phyloP scores from a whole-genome alignment of 2,113 vertebrate genomes.

The Lasiurus cinereus region DNA sequence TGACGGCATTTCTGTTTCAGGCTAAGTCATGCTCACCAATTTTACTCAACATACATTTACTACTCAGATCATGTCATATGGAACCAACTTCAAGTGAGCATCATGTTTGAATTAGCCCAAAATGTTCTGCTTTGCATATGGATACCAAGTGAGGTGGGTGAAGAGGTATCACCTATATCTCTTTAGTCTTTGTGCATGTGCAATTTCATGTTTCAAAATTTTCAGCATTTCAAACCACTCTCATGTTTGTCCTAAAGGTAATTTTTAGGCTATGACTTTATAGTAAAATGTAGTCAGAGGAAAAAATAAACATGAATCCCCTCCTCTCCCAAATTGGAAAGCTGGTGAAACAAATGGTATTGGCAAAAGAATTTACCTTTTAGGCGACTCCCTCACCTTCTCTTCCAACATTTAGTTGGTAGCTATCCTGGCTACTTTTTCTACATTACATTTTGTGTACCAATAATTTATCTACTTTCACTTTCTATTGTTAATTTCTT shows the following conservation, averaged over 20 bases:
- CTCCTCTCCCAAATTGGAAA: not conserved
- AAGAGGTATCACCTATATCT: not conserved
- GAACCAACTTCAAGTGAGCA: slow-evolving; percentile 66
- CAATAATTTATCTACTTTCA: not conserved
- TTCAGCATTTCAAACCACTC: not conserved
- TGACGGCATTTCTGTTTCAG: slow-evolving; percentile 56
- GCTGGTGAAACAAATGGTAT: not conserved
- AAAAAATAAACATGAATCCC: slow-evolving; percentile 1
- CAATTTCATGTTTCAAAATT: not conserved
- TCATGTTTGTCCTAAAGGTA: slow-evolving; percentile 2
- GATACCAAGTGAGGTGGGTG: not conserved
- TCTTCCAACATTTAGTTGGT: not conserved
- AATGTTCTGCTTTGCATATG: slow-evolving; percentile 61
- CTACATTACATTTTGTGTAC: not conserved
- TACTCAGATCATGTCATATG: slow-evolving; percentile 60
- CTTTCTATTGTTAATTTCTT: slow-evolving; percentile 33
- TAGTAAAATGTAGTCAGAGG: slow-evolving; percentile 1
- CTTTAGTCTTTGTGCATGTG: not conserved
- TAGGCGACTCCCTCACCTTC: not conserved
- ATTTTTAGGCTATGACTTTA: slow-evolving; percentile 37
- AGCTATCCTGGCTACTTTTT: not conserved
- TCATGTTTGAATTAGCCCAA: slow-evolving; percentile 65
- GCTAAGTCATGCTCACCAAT: slow-evolving; percentile 44
- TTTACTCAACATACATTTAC: slow-evolving; percentile 59
- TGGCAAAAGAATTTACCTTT: slow-evolving; percentile 24